phyloP scores from a whole-genome alignment of 2,888 invertebrate species.

The Platynereis dumerilii region DNA sequence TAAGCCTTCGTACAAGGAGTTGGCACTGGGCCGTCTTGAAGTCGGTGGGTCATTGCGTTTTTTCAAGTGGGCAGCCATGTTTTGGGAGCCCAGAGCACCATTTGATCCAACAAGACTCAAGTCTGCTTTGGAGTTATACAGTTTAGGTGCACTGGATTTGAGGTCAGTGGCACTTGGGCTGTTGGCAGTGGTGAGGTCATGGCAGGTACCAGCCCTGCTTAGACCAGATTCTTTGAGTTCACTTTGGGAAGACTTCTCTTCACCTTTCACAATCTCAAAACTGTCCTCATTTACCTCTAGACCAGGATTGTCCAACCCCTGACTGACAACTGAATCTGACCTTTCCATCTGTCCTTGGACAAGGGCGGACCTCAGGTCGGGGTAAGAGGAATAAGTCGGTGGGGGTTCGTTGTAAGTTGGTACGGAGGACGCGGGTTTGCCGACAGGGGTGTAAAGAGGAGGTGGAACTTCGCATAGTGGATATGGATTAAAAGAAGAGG shows the following conservation, averaged over 20 bases:
- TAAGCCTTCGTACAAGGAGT: constrained; percentile 5
- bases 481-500: too few relatives aligned
- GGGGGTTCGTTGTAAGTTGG: constrained; percentile 4
- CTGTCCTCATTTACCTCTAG: neutral
- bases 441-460: too few relatives aligned
- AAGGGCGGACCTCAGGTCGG: neutral
- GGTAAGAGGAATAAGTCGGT: neutral
- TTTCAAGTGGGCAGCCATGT: too few relatives aligned
- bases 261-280: neutral
- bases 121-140: neutral
- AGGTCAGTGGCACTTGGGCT: neutral
- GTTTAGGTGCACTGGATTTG: neutral
- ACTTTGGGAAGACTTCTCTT: neutral
- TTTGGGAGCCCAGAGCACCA: too few relatives aligned
- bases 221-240: neutral
- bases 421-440: neutral
- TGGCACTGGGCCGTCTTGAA: neutral
- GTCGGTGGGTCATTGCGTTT: too few relatives aligned
- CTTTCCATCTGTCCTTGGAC: too few relatives aligned
- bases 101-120: neutral
- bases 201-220: neutral
- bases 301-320: constrained; percentile 1
- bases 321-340: neutral
- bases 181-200: neutral
- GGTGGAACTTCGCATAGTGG: too few relatives aligned